Conservation (phyloP, 2,888 invertebrate species). For the Andrena fulva region DNA sequence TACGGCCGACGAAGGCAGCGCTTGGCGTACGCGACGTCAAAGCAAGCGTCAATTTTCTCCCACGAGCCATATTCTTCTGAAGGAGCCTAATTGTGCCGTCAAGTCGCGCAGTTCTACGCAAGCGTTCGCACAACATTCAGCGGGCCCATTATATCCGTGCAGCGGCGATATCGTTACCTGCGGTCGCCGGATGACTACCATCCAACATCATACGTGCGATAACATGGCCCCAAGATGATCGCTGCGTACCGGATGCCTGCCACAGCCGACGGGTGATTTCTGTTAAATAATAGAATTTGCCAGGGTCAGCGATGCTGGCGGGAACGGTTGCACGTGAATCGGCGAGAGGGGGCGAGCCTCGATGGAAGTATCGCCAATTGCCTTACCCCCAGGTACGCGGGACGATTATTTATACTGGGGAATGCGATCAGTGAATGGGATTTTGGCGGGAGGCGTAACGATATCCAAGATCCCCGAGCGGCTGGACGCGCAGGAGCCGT, state of each 20-base stretch:
- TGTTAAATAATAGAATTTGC: conserved; percentile 54
- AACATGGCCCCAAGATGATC: conserved; percentile 60
- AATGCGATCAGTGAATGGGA: conserved; percentile 64
- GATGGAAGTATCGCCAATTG: conserved; percentile 61
- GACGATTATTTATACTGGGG: conserved; percentile 75
- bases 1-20: not conserved
- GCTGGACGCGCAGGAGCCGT: conserved; percentile 27
- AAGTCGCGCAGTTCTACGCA: not conserved
- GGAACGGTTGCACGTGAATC: conserved; percentile 12
- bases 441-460: conserved; percentile 71
- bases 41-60: conserved; percentile 8
- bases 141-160: not conserved
- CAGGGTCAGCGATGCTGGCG: conserved; percentile 27
- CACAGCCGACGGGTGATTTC: conserved; percentile 45
- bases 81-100: not conserved
- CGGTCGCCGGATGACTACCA: conserved; percentile 57
- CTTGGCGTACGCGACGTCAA: not conserved
- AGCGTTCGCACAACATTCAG: conserved; percentile 1
- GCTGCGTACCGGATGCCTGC: conserved; percentile 48
- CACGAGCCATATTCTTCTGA: not conserved
- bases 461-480: conserved; percentile 41
- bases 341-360: conserved; percentile 27
- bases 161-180: conserved; percentile 62
- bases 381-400: conserved; percentile 70
- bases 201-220: conserved; percentile 70